Conservation (phyloP, 2,888 invertebrate genomes). For the Leptopilina myrica region DNA sequence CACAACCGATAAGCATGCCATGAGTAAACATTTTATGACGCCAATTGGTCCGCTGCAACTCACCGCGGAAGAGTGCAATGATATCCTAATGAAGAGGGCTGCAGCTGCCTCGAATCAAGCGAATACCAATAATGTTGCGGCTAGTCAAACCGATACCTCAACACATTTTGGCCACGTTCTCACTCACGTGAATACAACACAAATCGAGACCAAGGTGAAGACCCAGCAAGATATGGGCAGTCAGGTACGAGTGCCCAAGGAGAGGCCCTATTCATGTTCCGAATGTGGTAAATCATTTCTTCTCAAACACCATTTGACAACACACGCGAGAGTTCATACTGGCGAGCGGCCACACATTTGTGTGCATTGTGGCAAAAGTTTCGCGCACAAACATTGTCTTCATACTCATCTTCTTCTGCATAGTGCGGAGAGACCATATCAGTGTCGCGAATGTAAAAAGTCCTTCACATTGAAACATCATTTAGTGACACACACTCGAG, state of each 20-base stretch:
- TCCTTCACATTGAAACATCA: constrained; percentile 92
- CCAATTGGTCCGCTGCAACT: constrained; percentile 85
- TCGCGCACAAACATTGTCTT: constrained; percentile 89
- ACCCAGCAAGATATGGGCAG: constrained; percentile 81
- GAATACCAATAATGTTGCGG: constrained; percentile 69
- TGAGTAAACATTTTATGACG: constrained; percentile 83
- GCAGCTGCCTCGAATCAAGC: constrained; percentile 80
- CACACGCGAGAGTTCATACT: constrained; percentile 89
- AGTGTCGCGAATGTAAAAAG: constrained; percentile 91
- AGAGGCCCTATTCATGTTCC: constrained; percentile 88
- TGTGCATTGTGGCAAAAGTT: constrained; percentile 88
- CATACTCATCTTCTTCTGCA: constrained; percentile 90
- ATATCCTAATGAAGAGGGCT: constrained; percentile 86
- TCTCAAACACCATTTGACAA: constrained; percentile 89
- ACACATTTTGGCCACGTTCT: constrained; percentile 73
- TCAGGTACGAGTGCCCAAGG: constrained; percentile 80
- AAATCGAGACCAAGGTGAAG: constrained; percentile 79
- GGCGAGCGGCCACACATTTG: constrained; percentile 89
- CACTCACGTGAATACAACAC: constrained; percentile 76
- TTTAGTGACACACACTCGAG: constrained; percentile 87
- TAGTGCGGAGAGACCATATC: constrained; percentile 88
- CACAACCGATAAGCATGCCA: constrained; percentile 74
- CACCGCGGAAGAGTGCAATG: constrained; percentile 87
- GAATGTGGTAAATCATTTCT: constrained; percentile 91
- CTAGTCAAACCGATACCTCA: constrained; percentile 70